Evolutionary conservation across 2,797 vertebrate genomes (phyloP).

Genomic region (Macroramphosus scolopax): DNA sequence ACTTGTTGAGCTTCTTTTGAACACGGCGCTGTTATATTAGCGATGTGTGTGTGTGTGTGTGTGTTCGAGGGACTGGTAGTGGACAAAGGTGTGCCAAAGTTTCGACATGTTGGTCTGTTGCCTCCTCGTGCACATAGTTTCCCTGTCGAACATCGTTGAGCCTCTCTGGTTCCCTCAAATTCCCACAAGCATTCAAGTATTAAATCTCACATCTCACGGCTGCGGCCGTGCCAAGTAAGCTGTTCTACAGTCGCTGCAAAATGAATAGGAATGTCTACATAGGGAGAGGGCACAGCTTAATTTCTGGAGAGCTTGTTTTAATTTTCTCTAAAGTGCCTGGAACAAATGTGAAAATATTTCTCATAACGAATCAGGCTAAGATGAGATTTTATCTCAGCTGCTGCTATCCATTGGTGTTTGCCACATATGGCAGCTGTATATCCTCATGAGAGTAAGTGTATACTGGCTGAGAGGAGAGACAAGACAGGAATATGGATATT

Average conservation of each 20-base stretch:
- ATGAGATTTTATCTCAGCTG: constrained; percentile 14
- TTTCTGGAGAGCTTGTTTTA: constrained; percentile 25
- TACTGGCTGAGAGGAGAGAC: constrained; percentile 42
- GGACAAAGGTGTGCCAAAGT: constrained; percentile 3
- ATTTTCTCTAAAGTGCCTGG: constrained; percentile 16
- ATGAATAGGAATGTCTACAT: constrained; percentile 12
- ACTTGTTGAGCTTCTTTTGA: constrained; percentile 3
- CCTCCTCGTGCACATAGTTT: constrained; percentile 22
- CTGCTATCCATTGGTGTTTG: constrained; percentile 32
- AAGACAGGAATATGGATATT: constrained; percentile 57
- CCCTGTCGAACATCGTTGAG: constrained; percentile 25
- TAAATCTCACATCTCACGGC: constrained; percentile 51
- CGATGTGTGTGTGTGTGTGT: too few relatives aligned
- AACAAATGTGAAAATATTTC: constrained; percentile 37
- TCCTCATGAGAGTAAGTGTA: constrained; percentile 35
- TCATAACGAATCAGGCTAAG: constrained; percentile 22
- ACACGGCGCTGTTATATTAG: constrained; percentile 22
- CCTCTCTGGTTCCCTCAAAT: constrained; percentile 39
- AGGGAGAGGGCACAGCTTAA: constrained; percentile 10
- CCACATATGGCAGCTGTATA: constrained; percentile 43
- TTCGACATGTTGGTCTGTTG: neutral
- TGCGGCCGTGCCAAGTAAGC: constrained; percentile 38
- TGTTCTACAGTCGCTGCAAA: constrained; percentile 41
- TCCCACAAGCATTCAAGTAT: constrained; percentile 57
- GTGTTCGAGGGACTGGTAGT: constrained; percentile 30